phyloP scores from a whole-genome alignment of 2,888 invertebrate genomes.

The Pheosia gnoma region DNA sequence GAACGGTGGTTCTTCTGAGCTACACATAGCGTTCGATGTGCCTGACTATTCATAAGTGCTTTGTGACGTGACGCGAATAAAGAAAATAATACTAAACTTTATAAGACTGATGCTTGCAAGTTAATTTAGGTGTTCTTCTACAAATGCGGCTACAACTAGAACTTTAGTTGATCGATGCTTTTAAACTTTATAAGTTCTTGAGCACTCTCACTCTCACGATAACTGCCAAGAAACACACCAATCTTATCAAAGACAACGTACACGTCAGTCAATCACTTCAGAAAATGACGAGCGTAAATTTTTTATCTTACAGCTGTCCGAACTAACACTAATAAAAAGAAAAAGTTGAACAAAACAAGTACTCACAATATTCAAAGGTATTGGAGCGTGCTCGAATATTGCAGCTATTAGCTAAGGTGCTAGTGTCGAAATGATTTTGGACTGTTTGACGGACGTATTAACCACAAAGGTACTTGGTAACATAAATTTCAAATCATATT shows the following conservation, averaged over 20 bases:
- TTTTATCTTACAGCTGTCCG: conserved; percentile 24
- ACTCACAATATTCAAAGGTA: conserved; percentile 38
- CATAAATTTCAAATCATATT: not conserved
- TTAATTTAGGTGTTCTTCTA: too few species aligned
- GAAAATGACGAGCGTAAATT: conserved; percentile 25
- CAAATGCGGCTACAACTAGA: too few species aligned
- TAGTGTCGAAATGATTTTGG: conserved; percentile 57
- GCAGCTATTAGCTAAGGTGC: conserved; percentile 54
- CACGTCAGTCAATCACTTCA: conserved; percentile 30
- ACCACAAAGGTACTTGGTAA: conserved; percentile 12
- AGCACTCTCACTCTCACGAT: not conserved
- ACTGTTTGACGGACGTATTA: conserved; percentile 35
- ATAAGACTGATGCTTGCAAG: too few species aligned
- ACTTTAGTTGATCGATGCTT: too few species aligned
- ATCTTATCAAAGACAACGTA: conserved; percentile 19
- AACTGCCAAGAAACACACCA: conserved; percentile 7
- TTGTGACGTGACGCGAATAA: too few species aligned
- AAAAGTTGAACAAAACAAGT: conserved; percentile 23
- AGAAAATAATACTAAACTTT: too few species aligned
- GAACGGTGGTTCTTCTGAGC: too few species aligned
- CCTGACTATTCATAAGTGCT: too few species aligned
- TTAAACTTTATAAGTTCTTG: not conserved
- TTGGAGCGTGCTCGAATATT: conserved; percentile 48
- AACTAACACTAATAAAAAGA: conserved; percentile 26
- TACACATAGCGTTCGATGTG: too few species aligned